Evolutionary conservation across 2,888 invertebrate genomes (phyloP).

Genomic region (Chirona hameri): DNA sequence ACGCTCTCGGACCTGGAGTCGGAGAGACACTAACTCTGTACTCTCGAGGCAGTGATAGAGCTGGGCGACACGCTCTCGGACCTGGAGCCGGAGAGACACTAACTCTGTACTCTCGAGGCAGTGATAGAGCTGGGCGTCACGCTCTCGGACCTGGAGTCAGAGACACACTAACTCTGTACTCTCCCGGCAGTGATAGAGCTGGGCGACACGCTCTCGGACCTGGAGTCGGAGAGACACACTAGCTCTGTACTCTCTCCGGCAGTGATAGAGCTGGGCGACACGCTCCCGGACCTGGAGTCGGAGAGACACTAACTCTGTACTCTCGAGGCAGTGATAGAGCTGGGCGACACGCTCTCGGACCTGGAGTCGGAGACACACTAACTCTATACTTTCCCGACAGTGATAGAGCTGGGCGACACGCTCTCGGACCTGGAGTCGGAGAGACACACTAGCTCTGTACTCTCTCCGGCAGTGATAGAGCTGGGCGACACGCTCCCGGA

Average conservation of each 20-base stretch:
- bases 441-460: background rate
- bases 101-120: background rate
- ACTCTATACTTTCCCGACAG: background rate
- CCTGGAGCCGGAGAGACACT: slow-evolving; percentile 42
- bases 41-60: background rate
- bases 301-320: slow-evolving; percentile 8
- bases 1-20: background rate
- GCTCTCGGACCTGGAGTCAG: slow-evolving; percentile 47
- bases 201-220: background rate
- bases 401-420: no score
- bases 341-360: slow-evolving; percentile 44
- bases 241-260: background rate
- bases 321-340: background rate
- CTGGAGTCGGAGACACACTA: slow-evolving; percentile 42
- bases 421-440: background rate
- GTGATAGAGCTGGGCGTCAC: no score
- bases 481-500: slow-evolving; percentile 43
- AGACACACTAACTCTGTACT: background rate
- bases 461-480: background rate
- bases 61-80: slow-evolving; percentile 43
- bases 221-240: background rate
- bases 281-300: slow-evolving; percentile 46
- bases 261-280: no score
- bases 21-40: background rate
- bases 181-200: background rate